Base-by-base conservation (phyloP, 2,888 invertebrate species). In the Epirrhoe alternata region DNA sequence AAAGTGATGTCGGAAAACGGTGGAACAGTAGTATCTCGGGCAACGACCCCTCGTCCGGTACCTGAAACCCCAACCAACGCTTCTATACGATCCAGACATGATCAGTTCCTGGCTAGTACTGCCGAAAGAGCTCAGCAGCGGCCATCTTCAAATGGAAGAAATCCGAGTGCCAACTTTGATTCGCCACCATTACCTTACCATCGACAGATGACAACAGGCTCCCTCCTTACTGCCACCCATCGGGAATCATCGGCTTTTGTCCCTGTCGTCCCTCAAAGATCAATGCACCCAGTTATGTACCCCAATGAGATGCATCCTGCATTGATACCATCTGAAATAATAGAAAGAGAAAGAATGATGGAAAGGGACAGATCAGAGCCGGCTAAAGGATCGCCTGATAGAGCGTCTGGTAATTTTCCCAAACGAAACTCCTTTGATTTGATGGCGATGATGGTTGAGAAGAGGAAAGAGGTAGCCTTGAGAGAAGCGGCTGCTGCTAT, bases 401-500 rank as follows among this genome's bases (percentile, higher is more conserved):
- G 94, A 76, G 82, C 85, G 3, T 71, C 89, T 10, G 88, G 86
- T 5, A 91, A 81, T 69, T 93, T 89, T 63, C 80, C 86, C 14
- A 94, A 94, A 71, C 85, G 94, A 71, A 94, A 91, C 71, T 94
- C 96, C 1, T 97, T 96, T 79, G 97, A 97, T 83, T 95, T 97
- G 75, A 97, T 97, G 95, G 97, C 97, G 47, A 97, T 97, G 96
- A 97, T 97, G 97, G 97, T 97, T 3, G 97, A 97, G 81, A 97
- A 97, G 83, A 94, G 97, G 65, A 97, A 97, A 85, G 97, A 97
- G 81, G 90, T 97, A 59, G 97, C 96, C 0, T 86, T 97, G 57
- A 90, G 96, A 16, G 96, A 96, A 81, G 96, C 96, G 51, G 96
- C 96, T 0, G 96, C 96, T 0, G 94, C 94, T 66, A 95, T 97